A percentile compares a stretch with the other conserved stretches of the same genome.
These are phyloP conservation scores for Nothoprocta pentlandii DNA, from an alignment of 2,113 vertebrate species.

Conservation along the genomic window DNA sequence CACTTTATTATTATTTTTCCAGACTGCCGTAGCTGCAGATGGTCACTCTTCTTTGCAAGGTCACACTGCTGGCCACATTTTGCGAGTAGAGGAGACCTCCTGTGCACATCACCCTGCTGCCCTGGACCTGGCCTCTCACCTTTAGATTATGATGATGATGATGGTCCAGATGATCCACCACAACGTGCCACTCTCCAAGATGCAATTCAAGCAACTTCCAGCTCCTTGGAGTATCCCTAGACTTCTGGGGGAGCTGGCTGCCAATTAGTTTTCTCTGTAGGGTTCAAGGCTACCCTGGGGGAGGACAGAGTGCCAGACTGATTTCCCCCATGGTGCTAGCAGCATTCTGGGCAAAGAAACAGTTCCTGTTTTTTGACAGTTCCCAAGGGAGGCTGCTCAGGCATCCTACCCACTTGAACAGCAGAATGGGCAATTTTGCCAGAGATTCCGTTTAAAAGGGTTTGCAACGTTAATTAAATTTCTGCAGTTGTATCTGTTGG, in stretches of 20 bases:
- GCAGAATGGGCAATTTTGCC: not conserved
- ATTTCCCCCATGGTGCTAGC: not conserved
- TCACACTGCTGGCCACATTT: not conserved
- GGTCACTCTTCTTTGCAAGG: not conserved
- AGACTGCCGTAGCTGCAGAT: not conserved
- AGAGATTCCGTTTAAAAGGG: constrained; percentile 20
- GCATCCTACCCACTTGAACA: not conserved
- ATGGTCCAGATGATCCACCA: not conserved
- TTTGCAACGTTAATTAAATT: constrained; percentile 26
- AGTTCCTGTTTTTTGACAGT: not conserved
- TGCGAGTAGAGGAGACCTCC: not conserved
- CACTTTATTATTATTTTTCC: not conserved
- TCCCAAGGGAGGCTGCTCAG: not conserved
- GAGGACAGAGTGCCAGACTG: fast-evolving
- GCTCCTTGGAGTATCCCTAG: not conserved
- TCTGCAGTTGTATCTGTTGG: constrained; percentile 25
- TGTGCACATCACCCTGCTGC: not conserved
- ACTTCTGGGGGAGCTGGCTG: not conserved
- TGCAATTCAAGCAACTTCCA: not conserved
- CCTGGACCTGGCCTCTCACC: not conserved
- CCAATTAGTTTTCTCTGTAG: not conserved
- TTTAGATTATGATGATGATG: fast-evolving
- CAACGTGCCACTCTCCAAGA: not conserved
- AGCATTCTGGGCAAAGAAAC: not conserved
- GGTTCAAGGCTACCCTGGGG: not conserved